phyloP scores from a whole-genome alignment of 2,797 vertebrate genomes.

The Lateolabrax maculatus region DNA sequence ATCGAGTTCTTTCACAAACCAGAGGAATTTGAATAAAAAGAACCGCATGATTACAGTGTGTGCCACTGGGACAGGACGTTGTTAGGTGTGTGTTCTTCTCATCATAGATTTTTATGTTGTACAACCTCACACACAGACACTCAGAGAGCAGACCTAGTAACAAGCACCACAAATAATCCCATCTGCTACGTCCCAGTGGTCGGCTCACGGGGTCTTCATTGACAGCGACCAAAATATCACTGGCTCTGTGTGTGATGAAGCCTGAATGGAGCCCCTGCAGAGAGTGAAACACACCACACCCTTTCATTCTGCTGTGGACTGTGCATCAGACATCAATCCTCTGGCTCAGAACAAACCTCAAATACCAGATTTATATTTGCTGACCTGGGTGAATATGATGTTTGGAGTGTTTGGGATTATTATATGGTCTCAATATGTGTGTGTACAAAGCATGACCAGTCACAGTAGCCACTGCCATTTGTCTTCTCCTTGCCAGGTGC shows the following conservation, averaged over 20 bases:
- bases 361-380: conserved; percentile 44
- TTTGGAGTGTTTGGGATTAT: conserved; percentile 24
- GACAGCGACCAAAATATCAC: conserved; percentile 69
- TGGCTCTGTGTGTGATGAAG: conserved; percentile 7
- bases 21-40: conserved; percentile 48
- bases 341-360: conserved; percentile 55
- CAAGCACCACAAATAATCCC: conserved; percentile 70
- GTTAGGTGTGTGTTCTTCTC: conserved; percentile 39
- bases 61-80: conserved; percentile 28
- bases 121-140: conserved; percentile 13
- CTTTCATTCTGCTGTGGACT: conserved; percentile 44
- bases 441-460: conserved; percentile 46
- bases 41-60: conserved; percentile 37
- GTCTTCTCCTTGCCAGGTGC: conserved; percentile 81
- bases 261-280: conserved; percentile 50
- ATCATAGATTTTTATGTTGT: conserved; percentile 9
- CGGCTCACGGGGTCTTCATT: conserved; percentile 26
- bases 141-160: conserved; percentile 34
- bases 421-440: conserved; percentile 7
- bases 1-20: conserved; percentile 39
- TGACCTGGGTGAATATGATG: conserved; percentile 31
- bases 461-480: conserved; percentile 73
- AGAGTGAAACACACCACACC: conserved; percentile 47
- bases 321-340: conserved; percentile 29
- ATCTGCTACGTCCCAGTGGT: conserved; percentile 61